phyloP scores from a whole-genome alignment of 2,113 vertebrate genomes.

The Cryptotis parvus region DNA sequence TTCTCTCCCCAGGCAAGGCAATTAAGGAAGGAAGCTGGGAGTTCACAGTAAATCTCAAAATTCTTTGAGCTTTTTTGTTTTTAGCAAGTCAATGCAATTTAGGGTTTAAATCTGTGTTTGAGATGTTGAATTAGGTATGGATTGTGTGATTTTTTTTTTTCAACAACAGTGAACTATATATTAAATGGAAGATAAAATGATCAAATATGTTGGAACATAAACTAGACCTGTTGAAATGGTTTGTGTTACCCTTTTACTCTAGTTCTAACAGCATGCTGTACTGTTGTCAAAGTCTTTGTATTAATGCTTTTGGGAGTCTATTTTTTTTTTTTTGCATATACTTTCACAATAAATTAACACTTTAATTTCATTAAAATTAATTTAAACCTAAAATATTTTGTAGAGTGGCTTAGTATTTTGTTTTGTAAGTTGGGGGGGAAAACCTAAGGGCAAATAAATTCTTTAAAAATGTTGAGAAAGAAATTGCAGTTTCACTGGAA shows the following conservation, averaged over 20 bases:
- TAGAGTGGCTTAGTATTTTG: neutral
- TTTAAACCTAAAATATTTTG: slow-evolving; percentile 8
- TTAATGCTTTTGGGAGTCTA: slow-evolving; percentile 17
- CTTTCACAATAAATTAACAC: slow-evolving; percentile 41
- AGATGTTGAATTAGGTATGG: neutral
- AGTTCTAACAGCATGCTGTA: neutral
- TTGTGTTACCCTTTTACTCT: slow-evolving; percentile 18
- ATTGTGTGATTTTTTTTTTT: slow-evolving; percentile 47
- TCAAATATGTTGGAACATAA: slow-evolving; percentile 23
- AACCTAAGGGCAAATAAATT: slow-evolving; percentile 19
- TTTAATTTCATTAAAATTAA: slow-evolving; percentile 55
- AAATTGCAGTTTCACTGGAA: slow-evolving; percentile 33
- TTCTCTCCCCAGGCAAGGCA: slow-evolving; percentile 24
- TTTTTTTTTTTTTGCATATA: slow-evolving; percentile 38
- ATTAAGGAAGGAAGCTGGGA: neutral
- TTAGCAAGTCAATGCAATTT: neutral
- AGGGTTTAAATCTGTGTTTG: slow-evolving; percentile 39
- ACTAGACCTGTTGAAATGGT: slow-evolving; percentile 49
- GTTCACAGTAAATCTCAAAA: neutral
- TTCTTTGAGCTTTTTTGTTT: slow-evolving; percentile 21
- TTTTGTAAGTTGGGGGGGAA: slow-evolving; percentile 4
- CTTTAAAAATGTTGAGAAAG: slow-evolving; percentile 32
- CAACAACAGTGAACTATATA: slow-evolving; percentile 48
- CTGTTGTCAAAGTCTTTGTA: neutral
- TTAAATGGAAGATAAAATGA: slow-evolving; percentile 55